Evolutionary conservation across 1,140 invertebrate species (phyloP).

Genomic region (Anadara kagoshimensis): DNA sequence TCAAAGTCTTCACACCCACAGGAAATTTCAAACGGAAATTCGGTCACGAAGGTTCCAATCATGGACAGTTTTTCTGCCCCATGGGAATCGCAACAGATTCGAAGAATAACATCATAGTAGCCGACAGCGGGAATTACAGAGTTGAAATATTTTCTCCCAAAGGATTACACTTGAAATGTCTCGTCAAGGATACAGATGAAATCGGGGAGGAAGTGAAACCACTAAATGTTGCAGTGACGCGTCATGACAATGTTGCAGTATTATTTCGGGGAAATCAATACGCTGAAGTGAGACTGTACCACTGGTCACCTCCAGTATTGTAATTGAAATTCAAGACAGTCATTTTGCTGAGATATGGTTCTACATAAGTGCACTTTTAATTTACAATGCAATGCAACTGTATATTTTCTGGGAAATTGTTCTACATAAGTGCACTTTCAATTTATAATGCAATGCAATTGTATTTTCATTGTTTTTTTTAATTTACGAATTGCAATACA

Average conservation of each 20-base stretch:
- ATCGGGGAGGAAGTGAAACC: conserved; percentile 60
- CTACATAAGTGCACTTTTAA: too few relatives aligned
- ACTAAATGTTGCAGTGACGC: conserved; percentile 63
- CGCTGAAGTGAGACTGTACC: conserved; percentile 60
- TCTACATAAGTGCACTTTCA: too few relatives aligned
- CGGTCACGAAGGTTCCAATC: conserved; percentile 50
- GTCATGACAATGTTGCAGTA: conserved; percentile 61
- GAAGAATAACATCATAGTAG: conserved; percentile 96
- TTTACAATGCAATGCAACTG: too few relatives aligned
- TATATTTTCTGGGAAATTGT: neutral
- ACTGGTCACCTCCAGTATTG: conserved; percentile 13
- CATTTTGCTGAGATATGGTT: too few relatives aligned
- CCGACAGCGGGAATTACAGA: conserved; percentile 97
- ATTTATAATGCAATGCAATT: too few relatives aligned
- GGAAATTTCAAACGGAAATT: conserved; percentile 67
- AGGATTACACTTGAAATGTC: conserved; percentile 48
- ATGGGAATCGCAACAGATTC: conserved; percentile 98
- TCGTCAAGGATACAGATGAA: conserved; percentile 54
- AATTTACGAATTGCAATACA: too few relatives aligned
- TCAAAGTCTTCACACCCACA: conserved; percentile 62
- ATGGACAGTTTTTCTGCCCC: conserved; percentile 90
- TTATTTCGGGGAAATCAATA: conserved; percentile 60
- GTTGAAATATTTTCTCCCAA: conserved; percentile 90
- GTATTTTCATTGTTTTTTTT: too few relatives aligned
- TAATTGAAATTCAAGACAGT: neutral